A percentile compares a stretch with the other conserved stretches of the same genome.
phyloP scores from a whole-genome alignment of 2,113 vertebrate genomes.

The Etia nguti region DNA sequence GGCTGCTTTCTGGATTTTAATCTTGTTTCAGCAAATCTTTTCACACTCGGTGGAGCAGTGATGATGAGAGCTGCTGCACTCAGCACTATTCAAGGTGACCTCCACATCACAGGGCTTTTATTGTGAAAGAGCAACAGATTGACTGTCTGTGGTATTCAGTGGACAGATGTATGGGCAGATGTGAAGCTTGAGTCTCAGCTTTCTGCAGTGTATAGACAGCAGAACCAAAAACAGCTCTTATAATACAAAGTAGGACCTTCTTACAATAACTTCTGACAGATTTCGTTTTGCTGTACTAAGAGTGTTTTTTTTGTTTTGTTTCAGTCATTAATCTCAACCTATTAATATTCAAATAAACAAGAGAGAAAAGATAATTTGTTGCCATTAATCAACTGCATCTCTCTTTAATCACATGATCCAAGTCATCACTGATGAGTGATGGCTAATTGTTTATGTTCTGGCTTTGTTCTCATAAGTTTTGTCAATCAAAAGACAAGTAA shows the following conservation, averaged over 20 bases:
- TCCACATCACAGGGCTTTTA: not conserved
- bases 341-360: not conserved
- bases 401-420: not conserved
- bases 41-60: not conserved
- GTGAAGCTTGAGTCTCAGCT: not conserved
- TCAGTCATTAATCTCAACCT: not conserved
- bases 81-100: slow-evolving; percentile 45
- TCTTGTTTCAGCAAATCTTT: slow-evolving; percentile 1
- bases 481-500: not conserved
- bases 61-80: not conserved
- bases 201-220: not conserved
- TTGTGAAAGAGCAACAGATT: not conserved
- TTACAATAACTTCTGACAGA: not conserved
- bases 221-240: not conserved
- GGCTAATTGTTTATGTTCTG: not conserved
- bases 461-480: not conserved
- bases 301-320: not conserved
- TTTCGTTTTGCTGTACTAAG: not conserved
- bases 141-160: not conserved
- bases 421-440: not conserved
- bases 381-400: not conserved
- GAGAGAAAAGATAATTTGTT: not conserved
- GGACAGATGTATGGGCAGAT: not conserved
- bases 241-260: not conserved
- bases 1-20: not conserved